Evolutionary conservation across 2,888 invertebrate genomes (phyloP), one percentile per base, ranked within the genome.

Genomic region (Halictus quadricinctus): DNA sequence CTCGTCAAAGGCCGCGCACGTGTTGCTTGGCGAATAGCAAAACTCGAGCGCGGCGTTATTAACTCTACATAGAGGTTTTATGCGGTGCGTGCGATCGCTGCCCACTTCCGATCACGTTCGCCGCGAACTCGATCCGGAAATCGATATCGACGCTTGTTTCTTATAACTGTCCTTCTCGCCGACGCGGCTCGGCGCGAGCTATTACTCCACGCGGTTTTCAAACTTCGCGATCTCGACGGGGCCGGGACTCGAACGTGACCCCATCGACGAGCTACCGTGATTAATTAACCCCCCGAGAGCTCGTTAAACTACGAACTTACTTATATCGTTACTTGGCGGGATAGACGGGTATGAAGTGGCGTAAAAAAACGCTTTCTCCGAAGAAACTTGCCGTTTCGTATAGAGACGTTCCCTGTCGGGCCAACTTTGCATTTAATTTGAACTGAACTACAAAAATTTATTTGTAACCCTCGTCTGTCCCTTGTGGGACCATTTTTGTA

Each of bases 1-100:
- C 12, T 64, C 48, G 76, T 66, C 75, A 43, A 41, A 69, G 41
- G 60, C 78, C 80, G 66, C 79, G 81, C 69, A 54, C 78, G 76
- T 84, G 80, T 79, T 76, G 72, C 79, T 73, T 64, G 70, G 85
- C 81, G 81, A 80, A 85, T 84, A 80, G 77, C 81, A 36, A 84
- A 88, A 85, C 78, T 80, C 79, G 83, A 75, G 84, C 77, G 79
- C 90, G 83, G 85, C 79, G 75, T 88, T n/a, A 83, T 76, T 87
- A 87, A 83, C 54, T 78, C 81, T 83, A 85, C 80, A 69, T 80
- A 72, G 76, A 85, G 81, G 81, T 48, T 79, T 80, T 79, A 70
- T 36, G 64, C 54, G 70, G 70, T 43, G 66, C 75, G 46, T 75
- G 75, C 74, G 83, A 64, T 70, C 41, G n/a, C 43, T 48, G 18